phyloP scores from a whole-genome alignment of 2,888 invertebrate species.

The Leptinotarsa rubiginosa region DNA sequence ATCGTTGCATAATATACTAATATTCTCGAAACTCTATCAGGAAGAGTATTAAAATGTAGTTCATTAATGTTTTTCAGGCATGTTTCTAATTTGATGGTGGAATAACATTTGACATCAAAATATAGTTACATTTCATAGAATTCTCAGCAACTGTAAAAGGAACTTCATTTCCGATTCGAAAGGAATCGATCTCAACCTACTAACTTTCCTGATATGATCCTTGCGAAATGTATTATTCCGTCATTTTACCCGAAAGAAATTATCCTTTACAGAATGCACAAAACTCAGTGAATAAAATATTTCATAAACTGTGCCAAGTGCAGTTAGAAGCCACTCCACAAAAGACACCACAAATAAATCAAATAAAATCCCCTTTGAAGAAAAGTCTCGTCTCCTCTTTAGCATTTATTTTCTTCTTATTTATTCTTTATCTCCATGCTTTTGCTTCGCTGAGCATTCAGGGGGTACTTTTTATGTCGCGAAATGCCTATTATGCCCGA shows the following conservation, averaged over 20 bases:
- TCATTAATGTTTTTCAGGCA: too few relatives aligned
- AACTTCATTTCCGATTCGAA: too few relatives aligned
- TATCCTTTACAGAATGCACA: not conserved
- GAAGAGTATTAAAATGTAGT: too few relatives aligned
- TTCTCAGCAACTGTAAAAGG: too few relatives aligned
- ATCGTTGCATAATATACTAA: too few relatives aligned
- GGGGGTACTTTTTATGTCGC: conserved; percentile 32
- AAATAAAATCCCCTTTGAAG: conserved; percentile 58
- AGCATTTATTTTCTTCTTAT: conserved; percentile 62
- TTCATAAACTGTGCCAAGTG: conserved; percentile 9
- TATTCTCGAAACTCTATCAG: too few relatives aligned
- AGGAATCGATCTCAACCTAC: too few relatives aligned
- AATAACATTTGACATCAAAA: too few relatives aligned
- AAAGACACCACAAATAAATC: conserved; percentile 39
- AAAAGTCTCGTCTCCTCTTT: conserved; percentile 57
- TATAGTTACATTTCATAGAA: too few relatives aligned
- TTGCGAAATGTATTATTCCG: not conserved
- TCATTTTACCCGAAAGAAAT: not conserved
- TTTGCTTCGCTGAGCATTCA: conserved; percentile 58
- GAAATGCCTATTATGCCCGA: not conserved
- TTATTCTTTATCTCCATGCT: conserved; percentile 63
- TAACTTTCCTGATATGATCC: not conserved
- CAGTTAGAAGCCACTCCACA: conserved; percentile 15
- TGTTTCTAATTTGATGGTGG: too few relatives aligned
- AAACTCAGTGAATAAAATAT: conserved; percentile 18